Evolutionary conservation across 2,113 vertebrate genomes (phyloP).

Genomic region (Lipophrys pholis): DNA sequence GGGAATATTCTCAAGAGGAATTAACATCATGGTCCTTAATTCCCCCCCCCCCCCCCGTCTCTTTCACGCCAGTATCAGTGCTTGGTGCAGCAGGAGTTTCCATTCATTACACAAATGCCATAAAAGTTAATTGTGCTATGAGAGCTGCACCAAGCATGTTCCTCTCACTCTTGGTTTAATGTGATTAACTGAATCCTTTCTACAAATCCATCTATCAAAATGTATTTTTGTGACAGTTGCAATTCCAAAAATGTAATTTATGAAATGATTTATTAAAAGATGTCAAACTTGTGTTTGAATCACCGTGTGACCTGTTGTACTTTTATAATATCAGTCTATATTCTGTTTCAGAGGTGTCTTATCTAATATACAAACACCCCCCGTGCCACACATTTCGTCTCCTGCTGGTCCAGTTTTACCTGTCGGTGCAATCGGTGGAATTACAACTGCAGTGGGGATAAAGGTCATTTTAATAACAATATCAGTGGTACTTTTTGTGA

Average conservation of each 20-base stretch:
- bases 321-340: slow-evolving; percentile 2
- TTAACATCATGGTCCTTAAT: background rate
- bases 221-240: slow-evolving; percentile 81
- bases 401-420: slow-evolving; percentile 25
- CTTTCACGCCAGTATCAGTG: slow-evolving; percentile 33
- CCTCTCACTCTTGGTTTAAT: slow-evolving; percentile 61
- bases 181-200: slow-evolving; percentile 68
- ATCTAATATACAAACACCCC: slow-evolving; percentile 10
- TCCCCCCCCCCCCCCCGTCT: background rate
- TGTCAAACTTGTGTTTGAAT: slow-evolving; percentile 47
- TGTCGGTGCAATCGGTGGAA: slow-evolving; percentile 33
- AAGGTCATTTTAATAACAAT: background rate
- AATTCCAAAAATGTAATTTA: slow-evolving; percentile 79
- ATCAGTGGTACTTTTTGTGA: slow-evolving; percentile 27
- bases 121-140: slow-evolving; percentile 18
- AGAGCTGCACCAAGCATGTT: slow-evolving; percentile 46
- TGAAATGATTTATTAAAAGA: slow-evolving; percentile 82
- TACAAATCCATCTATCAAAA: slow-evolving; percentile 74
- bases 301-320: background rate
- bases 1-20: slow-evolving; percentile 23
- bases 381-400: background rate
- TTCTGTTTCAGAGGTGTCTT: slow-evolving; percentile 16
- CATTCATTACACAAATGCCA: slow-evolving; percentile 16
- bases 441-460: background rate
- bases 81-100: slow-evolving; percentile 17